Evolutionary conservation across 2,888 invertebrate genomes (phyloP), one percentile per base, ranked within the genome.

Genomic region (Ormyrus thymus): DNA sequence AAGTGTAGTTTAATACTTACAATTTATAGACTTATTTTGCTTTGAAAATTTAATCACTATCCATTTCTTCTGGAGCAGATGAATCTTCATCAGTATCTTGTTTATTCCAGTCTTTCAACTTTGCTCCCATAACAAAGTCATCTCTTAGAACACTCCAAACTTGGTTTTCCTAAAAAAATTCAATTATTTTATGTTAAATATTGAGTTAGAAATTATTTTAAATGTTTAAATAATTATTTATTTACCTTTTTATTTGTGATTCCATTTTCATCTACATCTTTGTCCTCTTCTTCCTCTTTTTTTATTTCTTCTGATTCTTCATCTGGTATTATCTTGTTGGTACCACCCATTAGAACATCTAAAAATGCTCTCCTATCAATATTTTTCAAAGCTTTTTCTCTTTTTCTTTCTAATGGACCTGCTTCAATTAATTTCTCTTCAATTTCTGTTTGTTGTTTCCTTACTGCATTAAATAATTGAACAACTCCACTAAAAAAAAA

Each of bases 51-150:
- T 66, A 79, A 81, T 87, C 87, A 62, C 86, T 87, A 61, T 88
- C 86, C 82, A 87, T 84, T 64, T 86, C 86, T 80, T 81, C 79
- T 9, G 86, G 82, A 7, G 84, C 85, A 8, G 88, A 87, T 48
- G 86, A 86, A 79, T 84, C 83, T 72, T 91, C 87, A 69, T 90
- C 89, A 83, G 92, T 92, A 62, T 92, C 91, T 84, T 95, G 93
- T 90, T 96, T 95, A 87, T 97, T 96, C 97, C 97, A 97, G 90
- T 97, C 96, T 91, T 97, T 97, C 91, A 97, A 93, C 90, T 95
- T 95, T 50, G 95, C 95, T 82, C 95, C 95, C 92, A 96, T 95
- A 94, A 97, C 95, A 88, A 96, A 98, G 90, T 97, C 97, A 86
- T 97, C 96, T 82, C 95, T 92, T 87, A 91, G 91, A 88, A 92